Conservation (phyloP, 2,888 invertebrate genomes). For the Pollenia angustigena region DNA sequence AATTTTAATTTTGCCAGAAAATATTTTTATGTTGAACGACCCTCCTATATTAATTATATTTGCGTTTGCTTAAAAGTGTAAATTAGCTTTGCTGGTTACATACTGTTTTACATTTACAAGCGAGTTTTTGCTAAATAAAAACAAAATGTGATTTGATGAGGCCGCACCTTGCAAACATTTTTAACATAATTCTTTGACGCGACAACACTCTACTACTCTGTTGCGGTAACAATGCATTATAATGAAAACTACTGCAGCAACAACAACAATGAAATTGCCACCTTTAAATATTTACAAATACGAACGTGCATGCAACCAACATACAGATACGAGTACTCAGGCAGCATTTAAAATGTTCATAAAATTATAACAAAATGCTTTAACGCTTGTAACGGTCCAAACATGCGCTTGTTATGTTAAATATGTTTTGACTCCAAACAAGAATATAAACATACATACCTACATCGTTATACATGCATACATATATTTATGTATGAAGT, state of each 20-base stretch:
- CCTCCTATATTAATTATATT: conserved; percentile 2
- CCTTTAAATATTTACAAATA: conserved; percentile 3
- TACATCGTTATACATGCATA: too few relatives aligned
- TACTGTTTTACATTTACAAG: not conserved
- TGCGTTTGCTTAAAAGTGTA: conserved; percentile 40
- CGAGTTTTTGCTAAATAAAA: conserved; percentile 15
- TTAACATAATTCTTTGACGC: conserved; percentile 63
- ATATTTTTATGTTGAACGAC: not conserved
- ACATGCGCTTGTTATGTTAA: conserved; percentile 72
- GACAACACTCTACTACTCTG: conserved; percentile 52
- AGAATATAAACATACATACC: conserved; percentile 8
- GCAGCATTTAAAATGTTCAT: conserved; percentile 42
- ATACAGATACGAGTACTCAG: conserved; percentile 2
- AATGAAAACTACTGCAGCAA: conserved; percentile 37
- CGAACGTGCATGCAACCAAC: conserved; percentile 4
- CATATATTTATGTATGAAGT: not conserved
- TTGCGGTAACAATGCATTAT: conserved; percentile 57
- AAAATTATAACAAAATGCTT: conserved; percentile 71
- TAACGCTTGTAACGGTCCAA: conserved; percentile 72
- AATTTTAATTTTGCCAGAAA: not conserved
- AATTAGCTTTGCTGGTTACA: conserved; percentile 23
- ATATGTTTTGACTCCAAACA: conserved; percentile 61
- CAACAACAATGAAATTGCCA: not conserved
- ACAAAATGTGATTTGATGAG: conserved; percentile 15
- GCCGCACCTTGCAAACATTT: conserved; percentile 70